Evolutionary conservation across 1,140 invertebrate species (phyloP).

Genomic region (Drosophila asahinai): DNA sequence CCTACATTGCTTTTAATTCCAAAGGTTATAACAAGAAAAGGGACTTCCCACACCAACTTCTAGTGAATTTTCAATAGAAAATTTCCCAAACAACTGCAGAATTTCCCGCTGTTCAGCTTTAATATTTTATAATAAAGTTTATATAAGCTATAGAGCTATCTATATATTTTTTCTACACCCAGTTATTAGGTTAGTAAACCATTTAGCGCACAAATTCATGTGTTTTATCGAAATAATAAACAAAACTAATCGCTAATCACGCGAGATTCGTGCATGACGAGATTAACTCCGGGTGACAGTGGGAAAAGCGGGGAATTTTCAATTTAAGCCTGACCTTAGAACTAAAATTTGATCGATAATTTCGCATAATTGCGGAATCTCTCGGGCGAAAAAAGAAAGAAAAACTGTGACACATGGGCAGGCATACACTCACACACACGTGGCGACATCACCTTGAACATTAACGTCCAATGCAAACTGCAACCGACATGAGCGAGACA

Average conservation of each 20-base stretch:
- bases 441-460: slow-evolving; percentile 75
- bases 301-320: slow-evolving; percentile 56
- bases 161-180: no score
- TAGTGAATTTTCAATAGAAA: neutral
- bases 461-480: slow-evolving; percentile 81
- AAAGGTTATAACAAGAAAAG: no score
- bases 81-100: slow-evolving; percentile 5
- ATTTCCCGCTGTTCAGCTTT: slow-evolving; percentile 2
- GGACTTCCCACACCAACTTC: neutral
- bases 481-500: slow-evolving; percentile 67
- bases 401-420: slow-evolving; percentile 67
- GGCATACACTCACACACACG: slow-evolving; percentile 15
- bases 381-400: slow-evolving; percentile 9
- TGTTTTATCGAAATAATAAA: slow-evolving; percentile 35
- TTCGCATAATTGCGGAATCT: slow-evolving; percentile 78
- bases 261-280: slow-evolving; percentile 50
- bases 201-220: slow-evolving; percentile 8
- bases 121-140: slow-evolving; percentile 4
- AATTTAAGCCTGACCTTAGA: slow-evolving; percentile 81
- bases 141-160: no score
- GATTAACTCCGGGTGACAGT: slow-evolving; percentile 44
- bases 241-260: slow-evolving; percentile 17
- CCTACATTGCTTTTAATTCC: neutral
- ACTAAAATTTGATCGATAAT: slow-evolving; percentile 82
- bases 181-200: slow-evolving; percentile 3